phyloP scores from a whole-genome alignment of 2,888 invertebrate species.

The Agrotis puta region DNA sequence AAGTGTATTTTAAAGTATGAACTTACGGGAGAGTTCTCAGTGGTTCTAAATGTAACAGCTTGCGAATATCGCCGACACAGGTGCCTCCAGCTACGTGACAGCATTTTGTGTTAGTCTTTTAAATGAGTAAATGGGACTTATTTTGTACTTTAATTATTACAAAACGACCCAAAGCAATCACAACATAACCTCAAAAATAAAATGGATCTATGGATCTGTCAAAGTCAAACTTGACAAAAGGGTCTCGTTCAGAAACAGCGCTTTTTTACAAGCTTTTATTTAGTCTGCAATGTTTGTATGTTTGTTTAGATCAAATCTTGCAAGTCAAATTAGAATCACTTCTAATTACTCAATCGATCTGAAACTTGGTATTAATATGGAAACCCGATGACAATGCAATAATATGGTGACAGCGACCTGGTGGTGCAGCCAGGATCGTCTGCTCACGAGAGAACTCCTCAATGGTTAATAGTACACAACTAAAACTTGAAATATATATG shows the following conservation, averaged over 20 bases:
- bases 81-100: constrained; percentile 83
- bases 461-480: too few relatives aligned
- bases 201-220: constrained; percentile 6
- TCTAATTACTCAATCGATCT: too few relatives aligned
- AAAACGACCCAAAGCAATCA: constrained; percentile 37
- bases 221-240: constrained; percentile 7
- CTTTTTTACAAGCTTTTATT: too few relatives aligned
- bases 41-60: constrained; percentile 83
- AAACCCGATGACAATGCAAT: too few relatives aligned
- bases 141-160: constrained; percentile 32
- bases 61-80: constrained; percentile 85
- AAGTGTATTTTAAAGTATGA: not conserved
- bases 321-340: too few relatives aligned
- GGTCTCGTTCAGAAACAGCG: constrained; percentile 20
- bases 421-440: too few relatives aligned
- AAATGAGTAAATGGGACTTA: constrained; percentile 22
- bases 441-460: too few relatives aligned
- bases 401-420: too few relatives aligned
- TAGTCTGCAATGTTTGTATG: too few relatives aligned
- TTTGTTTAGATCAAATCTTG: too few relatives aligned
- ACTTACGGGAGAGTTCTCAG: constrained; percentile 84
- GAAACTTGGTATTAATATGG: too few relatives aligned
- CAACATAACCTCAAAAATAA: constrained; percentile 70
- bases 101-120: constrained; percentile 71
- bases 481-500: too few relatives aligned